Conservation (phyloP, 2,888 invertebrate genomes). For the Holacanthella duospinosa region DNA sequence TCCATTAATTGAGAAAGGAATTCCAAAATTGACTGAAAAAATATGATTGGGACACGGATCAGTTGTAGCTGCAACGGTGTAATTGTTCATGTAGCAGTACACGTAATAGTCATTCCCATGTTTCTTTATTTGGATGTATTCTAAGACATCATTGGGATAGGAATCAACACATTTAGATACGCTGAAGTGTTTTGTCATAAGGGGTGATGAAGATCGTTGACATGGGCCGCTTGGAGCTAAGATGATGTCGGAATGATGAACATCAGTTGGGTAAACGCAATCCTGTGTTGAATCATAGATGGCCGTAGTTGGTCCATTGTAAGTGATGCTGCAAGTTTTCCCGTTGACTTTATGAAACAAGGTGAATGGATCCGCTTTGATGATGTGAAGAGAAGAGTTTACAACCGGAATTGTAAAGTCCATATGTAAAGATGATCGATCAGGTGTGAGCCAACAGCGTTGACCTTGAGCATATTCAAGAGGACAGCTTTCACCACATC, state of each 20-base stretch:
- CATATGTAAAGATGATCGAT: neutral
- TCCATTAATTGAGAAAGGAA: neutral
- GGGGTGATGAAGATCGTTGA: neutral
- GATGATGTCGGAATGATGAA: neutral
- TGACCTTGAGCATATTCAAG: neutral
- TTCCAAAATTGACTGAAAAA: neutral
- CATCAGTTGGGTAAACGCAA: neutral
- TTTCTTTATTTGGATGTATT: neutral
- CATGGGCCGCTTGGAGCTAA: neutral
- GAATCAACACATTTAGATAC: neutral
- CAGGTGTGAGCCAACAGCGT: neutral
- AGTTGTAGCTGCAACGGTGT: neutral
- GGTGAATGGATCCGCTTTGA: neutral
- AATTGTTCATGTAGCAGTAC: neutral
- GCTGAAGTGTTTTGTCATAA: neutral
- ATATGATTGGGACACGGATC: neutral
- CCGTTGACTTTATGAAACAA: neutral
- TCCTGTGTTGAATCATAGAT: neutral
- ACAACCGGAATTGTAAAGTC: neutral
- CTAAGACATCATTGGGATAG: neutral
- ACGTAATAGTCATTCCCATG: neutral
- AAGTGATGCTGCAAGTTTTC: neutral
- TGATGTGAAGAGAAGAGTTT: neutral
- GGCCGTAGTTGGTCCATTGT: neutral
- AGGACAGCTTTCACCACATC: neutral